These are phyloP conservation scores for Bolinopsis microptera DNA, from an alignment of 37 sponge, comb jelly and placozoan species.

Conservation along the genomic window DNA sequence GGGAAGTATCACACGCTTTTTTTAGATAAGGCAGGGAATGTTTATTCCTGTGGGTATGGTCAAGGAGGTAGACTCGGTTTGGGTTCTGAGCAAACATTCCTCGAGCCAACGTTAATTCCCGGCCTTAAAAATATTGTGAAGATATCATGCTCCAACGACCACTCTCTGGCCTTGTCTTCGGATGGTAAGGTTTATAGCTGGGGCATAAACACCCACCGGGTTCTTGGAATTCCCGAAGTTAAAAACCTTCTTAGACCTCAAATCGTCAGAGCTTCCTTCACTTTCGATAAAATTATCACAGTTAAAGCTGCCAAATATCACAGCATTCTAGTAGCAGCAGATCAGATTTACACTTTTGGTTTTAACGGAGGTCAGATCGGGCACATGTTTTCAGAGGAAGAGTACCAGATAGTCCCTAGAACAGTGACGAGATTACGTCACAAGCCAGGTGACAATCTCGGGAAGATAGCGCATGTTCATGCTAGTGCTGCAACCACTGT, in stretches of 20 bases:
- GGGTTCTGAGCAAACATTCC: conserved; percentile 75
- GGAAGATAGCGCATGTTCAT: conserved; percentile 37
- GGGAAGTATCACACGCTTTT: conserved; percentile 92
- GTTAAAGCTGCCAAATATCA: conserved; percentile 64
- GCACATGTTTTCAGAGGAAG: conserved; percentile 33
- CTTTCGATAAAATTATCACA: conserved; percentile 14
- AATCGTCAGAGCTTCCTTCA: not conserved
- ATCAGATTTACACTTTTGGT: conserved; percentile 62
- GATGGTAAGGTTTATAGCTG: conserved; percentile 52
- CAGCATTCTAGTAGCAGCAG: conserved; percentile 39
- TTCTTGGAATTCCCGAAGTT: not conserved
- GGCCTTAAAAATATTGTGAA: conserved; percentile 30
- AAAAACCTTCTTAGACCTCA: not conserved
- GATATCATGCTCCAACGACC: conserved; percentile 50
- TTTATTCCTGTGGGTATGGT: conserved; percentile 92
- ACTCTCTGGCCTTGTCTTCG: conserved; percentile 33
- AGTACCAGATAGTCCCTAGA: conserved; percentile 42
- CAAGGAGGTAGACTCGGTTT: conserved; percentile 91
- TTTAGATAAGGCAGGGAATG: conserved; percentile 74
- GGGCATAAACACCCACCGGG: conserved; percentile 35
- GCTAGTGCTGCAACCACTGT: conserved; percentile 40
- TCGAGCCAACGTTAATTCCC: conserved; percentile 16
- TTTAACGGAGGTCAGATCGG: conserved; percentile 64
- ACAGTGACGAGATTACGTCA: not conserved
- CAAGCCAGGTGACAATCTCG: conserved; percentile 27